Evolutionary conservation across 2,888 invertebrate species (phyloP), one percentile per base, ranked within the genome.

Genomic region (Drepanosiphum platanoidis): DNA sequence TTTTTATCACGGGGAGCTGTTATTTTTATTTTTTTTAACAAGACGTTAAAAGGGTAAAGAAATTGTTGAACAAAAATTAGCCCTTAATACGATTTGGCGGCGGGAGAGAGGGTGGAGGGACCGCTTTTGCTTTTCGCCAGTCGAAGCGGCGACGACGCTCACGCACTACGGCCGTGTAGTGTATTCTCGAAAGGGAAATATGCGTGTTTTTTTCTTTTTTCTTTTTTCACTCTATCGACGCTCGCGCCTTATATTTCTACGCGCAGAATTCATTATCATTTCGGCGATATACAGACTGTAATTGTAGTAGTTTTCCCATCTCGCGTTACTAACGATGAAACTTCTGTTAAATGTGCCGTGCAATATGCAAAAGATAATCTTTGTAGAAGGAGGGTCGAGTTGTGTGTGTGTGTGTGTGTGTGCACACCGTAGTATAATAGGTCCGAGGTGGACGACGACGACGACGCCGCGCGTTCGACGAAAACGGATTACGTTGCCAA

Each of bases 401-500:
- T 46, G 27, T 64, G 1, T n/a, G n/a, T n/a, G n/a, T n/a, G n/a
- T n/a, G n/a, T n/a, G n/a, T n/a, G n/a, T n/a, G n/a, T n/a, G 11
- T 52, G 18, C 52, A 22, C 52, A 22, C 18, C 5, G 22, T 18
- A 52, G n/a, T n/a, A n/a, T n/a, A n/a, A n/a, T n/a, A n/a, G n/a
- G 70, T 71, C 72, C 82, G 72, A 71, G 42, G 58, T 27, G 61
- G 32, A 58, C 13, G 22, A 4, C 34, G 34, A 52, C 34, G 36
- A 36, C n/a, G 75, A 46, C 46, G 46, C 3, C 46, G 15, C 64
- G 66, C 71, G 34, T 64, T 46, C 27, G 68, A 13, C 72, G 82
- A 72, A 82, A 72, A 82, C 74, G 74, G 83, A 83, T 83, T 83
- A 75, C 46, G 74, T 68, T 36, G 75, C 83, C 83, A 64, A 64